Evolutionary conservation across 1,140 invertebrate genomes (phyloP), one percentile per base, ranked within the genome.

Genomic region (Nautilus pompilius): DNA sequence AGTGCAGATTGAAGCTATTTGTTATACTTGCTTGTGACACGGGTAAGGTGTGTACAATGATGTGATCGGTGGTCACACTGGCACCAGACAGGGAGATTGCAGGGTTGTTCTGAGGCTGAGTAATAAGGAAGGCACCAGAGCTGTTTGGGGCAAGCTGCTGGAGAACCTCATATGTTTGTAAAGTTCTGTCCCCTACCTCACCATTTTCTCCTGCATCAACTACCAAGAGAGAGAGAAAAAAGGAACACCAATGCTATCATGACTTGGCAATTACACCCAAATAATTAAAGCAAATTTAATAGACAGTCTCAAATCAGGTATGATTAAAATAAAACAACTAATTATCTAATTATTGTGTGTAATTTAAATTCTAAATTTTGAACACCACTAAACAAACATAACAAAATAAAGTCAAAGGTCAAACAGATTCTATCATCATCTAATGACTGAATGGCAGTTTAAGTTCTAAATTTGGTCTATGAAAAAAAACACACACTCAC

Each of bases 11-110:
- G n/a, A n/a, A n/a, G n/a, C n/a, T n/a, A n/a, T n/a, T n/a, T n/a
- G n/a, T n/a, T n/a, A n/a, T n/a, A 46, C 54, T 5, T 41, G 57
- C 51, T 58, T 63, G 58, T n/a, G 29, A 59, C 46, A 78, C 64
- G 10, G 76, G 77, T 41, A 80, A 34, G 5, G 76, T 71, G 26
- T 79, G 77, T 0, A 81, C 78, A 58, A 81, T 80, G 53, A 81
- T 80, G 58, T 80, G 76, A 41, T 79, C 76, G 13, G 70, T 68
- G 0, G 66, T 66, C 36, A 66, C 60, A 32, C 54, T 58, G 41
- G 53, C 36, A 2, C 60, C 63, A 48, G 66, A 64, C 15, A 71
- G 56, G 20, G 70, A 65, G 29, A 73, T 63, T 29, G 72, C 65
- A 2, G 75, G 60, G 54, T 59, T 73, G 36, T 36, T 70, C 20